Percentiles rank a stretch among this genome's conserved stretches.
These are phyloP conservation scores for Leptodactylus fallax DNA, from an alignment of 2,797 vertebrate species.

Conservation along the genomic window DNA sequence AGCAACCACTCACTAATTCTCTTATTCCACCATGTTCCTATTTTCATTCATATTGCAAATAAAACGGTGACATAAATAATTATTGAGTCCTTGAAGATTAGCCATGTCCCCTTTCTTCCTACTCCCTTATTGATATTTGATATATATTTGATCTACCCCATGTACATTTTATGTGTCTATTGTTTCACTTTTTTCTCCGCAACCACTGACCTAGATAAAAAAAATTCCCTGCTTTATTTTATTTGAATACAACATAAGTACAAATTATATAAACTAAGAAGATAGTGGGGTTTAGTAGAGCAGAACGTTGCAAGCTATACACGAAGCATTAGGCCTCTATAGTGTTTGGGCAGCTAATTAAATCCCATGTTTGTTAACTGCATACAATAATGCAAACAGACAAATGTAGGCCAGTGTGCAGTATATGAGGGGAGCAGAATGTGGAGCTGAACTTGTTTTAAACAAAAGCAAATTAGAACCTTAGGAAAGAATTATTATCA, in stretches of 20 bases:
- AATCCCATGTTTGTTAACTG: background rate
- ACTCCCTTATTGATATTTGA: background rate
- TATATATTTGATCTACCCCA: background rate
- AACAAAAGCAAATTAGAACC: slow-evolving; percentile 57
- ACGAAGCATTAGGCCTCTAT: slow-evolving; percentile 39
- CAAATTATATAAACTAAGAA: slow-evolving; percentile 70
- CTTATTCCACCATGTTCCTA: too few relatives aligned
- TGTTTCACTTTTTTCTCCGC: background rate
- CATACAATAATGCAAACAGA: background rate
- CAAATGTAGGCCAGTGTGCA: background rate
- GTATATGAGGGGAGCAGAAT: slow-evolving; percentile 23
- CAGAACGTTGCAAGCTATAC: slow-evolving; percentile 67
- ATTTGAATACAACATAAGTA: slow-evolving; percentile 63
- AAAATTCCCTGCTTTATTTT: background rate
- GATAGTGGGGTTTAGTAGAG: slow-evolving; percentile 68
- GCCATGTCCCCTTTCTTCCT: too few relatives aligned
- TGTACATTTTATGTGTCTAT: background rate
- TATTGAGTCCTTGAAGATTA: too few relatives aligned
- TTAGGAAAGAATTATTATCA: slow-evolving; percentile 49
- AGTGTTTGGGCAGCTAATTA: slow-evolving; percentile 16
- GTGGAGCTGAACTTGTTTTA: slow-evolving; percentile 18
- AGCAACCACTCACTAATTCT: too few relatives aligned
- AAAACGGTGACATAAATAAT: too few relatives aligned
- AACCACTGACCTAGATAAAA: slow-evolving; percentile 23
- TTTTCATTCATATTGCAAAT: too few relatives aligned